phyloP scores from a whole-genome alignment of 2,113 vertebrate species.

The Propithecus coquereli region DNA sequence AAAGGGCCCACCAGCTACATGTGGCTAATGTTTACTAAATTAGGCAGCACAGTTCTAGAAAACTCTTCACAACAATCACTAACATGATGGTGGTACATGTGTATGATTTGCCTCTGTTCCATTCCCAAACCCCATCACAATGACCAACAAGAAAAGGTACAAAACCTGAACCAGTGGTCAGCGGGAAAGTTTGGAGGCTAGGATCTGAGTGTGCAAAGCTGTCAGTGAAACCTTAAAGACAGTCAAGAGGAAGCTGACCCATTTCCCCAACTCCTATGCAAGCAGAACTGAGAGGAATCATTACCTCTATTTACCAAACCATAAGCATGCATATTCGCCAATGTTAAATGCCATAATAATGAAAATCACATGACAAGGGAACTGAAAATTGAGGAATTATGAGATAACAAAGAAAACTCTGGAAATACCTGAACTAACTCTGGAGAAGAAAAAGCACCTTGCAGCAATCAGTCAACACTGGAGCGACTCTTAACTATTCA shows the following conservation, averaged over 20 bases:
- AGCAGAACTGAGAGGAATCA: constrained; percentile 50
- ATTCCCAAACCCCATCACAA: background rate
- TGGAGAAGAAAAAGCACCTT: background rate
- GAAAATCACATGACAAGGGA: constrained; percentile 45
- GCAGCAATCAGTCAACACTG: background rate
- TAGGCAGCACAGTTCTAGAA: background rate
- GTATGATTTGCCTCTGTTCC: background rate
- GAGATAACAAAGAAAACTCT: background rate
- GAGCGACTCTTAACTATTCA: background rate
- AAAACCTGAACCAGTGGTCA: background rate
- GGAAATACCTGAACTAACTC: background rate
- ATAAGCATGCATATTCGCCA: background rate
- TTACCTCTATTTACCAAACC: constrained; percentile 18
- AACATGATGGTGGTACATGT: background rate
- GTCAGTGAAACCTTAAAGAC: background rate
- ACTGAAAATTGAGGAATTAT: constrained; percentile 30
- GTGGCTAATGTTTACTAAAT: background rate
- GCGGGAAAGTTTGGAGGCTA: background rate
- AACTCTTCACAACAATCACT: background rate
- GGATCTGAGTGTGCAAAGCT: background rate
- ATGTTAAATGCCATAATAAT: background rate
- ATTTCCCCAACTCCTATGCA: background rate
- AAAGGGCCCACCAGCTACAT: background rate
- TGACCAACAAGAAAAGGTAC: background rate
- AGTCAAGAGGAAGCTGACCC: constrained; percentile 23